Conservation (phyloP, 2,888 invertebrate genomes). For the Theodoxus fluviatilis region DNA sequence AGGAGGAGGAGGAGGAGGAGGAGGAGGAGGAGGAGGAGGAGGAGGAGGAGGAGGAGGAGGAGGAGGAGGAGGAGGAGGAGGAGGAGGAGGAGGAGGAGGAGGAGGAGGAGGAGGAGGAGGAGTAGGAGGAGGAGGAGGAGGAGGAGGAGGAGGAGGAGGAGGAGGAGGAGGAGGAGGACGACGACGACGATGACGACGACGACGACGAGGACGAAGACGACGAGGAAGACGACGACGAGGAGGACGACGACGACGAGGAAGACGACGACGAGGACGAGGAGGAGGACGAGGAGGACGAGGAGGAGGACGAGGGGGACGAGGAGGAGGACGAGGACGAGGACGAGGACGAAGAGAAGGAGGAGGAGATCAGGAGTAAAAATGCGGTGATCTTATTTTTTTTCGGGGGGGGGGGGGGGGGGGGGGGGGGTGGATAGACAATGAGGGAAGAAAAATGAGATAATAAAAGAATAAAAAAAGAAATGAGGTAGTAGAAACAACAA, state of each 20-base stretch:
- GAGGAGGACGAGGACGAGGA: no score
- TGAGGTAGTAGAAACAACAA: no score
- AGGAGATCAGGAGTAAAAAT: no score
- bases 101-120: constrained; percentile 10
- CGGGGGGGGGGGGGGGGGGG: no score
- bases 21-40: not conserved
- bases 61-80: not conserved
- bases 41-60: not conserved
- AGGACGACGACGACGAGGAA: no score
- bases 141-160: constrained; percentile 11
- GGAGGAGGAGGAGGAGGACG: not conserved
- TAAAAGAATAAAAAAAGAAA: constrained; percentile 24
- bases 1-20: not conserved
- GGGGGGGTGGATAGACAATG: no score
- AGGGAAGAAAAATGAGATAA: not conserved
- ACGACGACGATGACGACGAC: constrained; percentile 4
- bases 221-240: constrained; percentile 2
- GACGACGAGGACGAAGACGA: constrained; percentile 3
- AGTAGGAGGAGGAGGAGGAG: constrained; percentile 8
- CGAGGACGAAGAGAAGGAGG: no score
- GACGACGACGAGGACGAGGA: no score
- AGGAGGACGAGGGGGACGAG: no score
- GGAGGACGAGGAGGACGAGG: no score
- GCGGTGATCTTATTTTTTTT: no score
- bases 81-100: constrained; percentile 10